Conservation (phyloP, 2,888 invertebrate genomes). For the Lottia scabra region DNA sequence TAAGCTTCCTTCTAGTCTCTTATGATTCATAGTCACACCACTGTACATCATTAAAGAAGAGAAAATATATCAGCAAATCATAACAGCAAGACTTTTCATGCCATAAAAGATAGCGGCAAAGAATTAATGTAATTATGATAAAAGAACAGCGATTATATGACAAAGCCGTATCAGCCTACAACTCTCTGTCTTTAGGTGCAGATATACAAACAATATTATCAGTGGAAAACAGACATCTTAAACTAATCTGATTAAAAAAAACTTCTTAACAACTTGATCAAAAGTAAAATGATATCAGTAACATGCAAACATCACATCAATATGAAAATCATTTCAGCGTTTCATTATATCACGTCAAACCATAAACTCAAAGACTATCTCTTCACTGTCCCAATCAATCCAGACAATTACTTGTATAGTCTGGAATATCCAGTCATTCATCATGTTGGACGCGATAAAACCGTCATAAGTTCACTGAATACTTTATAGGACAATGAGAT, state of each 20-base stretch:
- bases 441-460: not conserved
- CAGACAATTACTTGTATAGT: conserved; percentile 1
- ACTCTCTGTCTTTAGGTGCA: not conserved
- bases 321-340: not conserved
- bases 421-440: not conserved
- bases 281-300: not conserved
- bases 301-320: conserved; percentile 4
- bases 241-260: not conserved
- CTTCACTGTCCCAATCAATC: not conserved
- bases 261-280: not conserved
- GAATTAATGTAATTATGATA: too few relatives aligned
- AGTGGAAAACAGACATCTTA: not conserved
- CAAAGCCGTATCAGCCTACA: too few relatives aligned
- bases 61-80: too few relatives aligned
- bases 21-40: too few relatives aligned
- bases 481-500: not conserved
- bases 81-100: too few relatives aligned
- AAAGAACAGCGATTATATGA: too few relatives aligned
- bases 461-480: not conserved
- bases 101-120: too few relatives aligned
- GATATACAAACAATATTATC: not conserved
- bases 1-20: too few relatives aligned
- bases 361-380: not conserved
- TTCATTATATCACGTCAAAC: not conserved
- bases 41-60: too few relatives aligned